Evolutionary conservation across 2,888 invertebrate species (phyloP).

Genomic region (Camponotus fellah): DNA sequence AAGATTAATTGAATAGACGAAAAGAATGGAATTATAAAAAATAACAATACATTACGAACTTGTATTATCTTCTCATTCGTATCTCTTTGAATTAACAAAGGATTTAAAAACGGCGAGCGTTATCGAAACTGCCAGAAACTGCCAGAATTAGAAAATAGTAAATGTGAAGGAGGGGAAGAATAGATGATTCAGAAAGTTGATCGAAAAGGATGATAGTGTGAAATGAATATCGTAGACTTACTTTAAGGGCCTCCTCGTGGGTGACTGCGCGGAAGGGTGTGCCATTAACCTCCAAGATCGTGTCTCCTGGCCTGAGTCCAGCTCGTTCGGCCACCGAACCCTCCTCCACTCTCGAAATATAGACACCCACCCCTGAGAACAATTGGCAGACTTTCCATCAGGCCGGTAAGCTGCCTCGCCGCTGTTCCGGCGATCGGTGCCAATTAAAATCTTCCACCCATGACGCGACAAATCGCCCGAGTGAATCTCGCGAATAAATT

Average conservation of each 20-base stretch:
- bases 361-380: slow-evolving; percentile 94
- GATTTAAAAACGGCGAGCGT: neutral
- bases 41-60: neutral
- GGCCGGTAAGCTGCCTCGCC: slow-evolving; percentile 67
- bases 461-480: slow-evolving; percentile 56
- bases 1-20: neutral
- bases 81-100: neutral
- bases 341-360: slow-evolving; percentile 96
- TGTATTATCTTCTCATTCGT: neutral
- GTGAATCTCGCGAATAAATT: neutral
- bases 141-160: slow-evolving; percentile 18
- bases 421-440: slow-evolving; percentile 61
- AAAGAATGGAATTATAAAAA: neutral
- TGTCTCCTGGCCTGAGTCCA: slow-evolving; percentile 96
- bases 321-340: slow-evolving; percentile 96
- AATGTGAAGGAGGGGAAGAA: neutral
- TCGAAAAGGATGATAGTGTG: neutral
- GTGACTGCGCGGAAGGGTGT: slow-evolving; percentile 97
- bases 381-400: slow-evolving; percentile 80
- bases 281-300: slow-evolving; percentile 97
- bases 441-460: slow-evolving; percentile 68
- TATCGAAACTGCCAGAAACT: neutral
- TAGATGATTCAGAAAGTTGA: neutral
- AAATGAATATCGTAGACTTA: slow-evolving; percentile 85
- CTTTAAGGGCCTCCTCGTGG: slow-evolving; percentile 97